Percentiles rank a stretch among this genome's conserved stretches.
Evolutionary conservation across 2,113 vertebrate species (phyloP).

Genomic region (Oryzias celebensis): DNA sequence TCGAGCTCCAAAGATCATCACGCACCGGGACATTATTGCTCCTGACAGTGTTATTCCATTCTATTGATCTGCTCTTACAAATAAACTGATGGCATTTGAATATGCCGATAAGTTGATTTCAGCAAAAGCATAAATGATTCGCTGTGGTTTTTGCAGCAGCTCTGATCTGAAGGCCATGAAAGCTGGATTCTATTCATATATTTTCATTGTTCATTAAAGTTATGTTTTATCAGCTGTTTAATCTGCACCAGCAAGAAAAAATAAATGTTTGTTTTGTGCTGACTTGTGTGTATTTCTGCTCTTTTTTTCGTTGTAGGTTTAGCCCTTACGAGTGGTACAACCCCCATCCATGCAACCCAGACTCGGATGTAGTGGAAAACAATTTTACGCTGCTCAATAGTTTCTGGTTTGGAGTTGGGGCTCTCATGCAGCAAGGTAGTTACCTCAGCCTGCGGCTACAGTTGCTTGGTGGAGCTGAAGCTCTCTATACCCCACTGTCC

Average conservation of each 20-base stretch:
- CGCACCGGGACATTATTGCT: constrained; percentile 60
- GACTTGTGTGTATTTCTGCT: constrained; percentile 56
- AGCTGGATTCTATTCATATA: constrained; percentile 15
- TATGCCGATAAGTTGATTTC: constrained; percentile 70
- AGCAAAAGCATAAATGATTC: constrained; percentile 59
- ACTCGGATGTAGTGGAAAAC: constrained; percentile 99
- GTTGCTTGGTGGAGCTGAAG: constrained; percentile 70
- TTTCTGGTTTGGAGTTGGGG: constrained; percentile 99
- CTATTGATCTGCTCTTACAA: constrained; percentile 66
- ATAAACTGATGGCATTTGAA: constrained; percentile 75
- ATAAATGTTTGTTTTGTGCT: constrained; percentile 34
- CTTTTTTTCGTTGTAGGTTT: constrained; percentile 83
- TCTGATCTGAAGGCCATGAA: constrained; percentile 20
- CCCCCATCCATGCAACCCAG: constrained; percentile 97
- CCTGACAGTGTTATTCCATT: constrained; percentile 69
- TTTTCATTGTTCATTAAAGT: constrained; percentile 19
- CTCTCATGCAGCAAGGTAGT: constrained; percentile 99
- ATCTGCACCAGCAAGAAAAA: constrained; percentile 19
- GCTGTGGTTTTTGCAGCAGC: constrained; percentile 30
- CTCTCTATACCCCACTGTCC: constrained; percentile 86
- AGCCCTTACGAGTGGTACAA: constrained; percentile 99
- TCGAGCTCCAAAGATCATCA: constrained; percentile 55
- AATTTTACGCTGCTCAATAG: constrained; percentile 99
- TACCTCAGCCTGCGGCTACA: constrained; percentile 89
- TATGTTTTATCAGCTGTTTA: constrained; percentile 37